Evolutionary conservation across 2,113 vertebrate genomes (phyloP).

Genomic region (Andinoacara biseriatus): DNA sequence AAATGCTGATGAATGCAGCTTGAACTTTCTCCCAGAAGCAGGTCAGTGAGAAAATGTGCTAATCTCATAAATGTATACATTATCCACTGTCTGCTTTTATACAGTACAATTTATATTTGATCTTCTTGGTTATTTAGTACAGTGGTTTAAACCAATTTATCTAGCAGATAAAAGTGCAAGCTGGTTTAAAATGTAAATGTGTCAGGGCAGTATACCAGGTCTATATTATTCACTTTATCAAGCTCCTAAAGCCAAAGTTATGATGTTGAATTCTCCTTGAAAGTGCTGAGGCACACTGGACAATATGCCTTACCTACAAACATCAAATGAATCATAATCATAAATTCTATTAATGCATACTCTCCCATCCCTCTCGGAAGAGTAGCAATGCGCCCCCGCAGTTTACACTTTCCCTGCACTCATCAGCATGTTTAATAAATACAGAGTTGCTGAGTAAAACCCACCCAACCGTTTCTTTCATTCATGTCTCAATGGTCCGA

Average conservation of each 20-base stretch:
- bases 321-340: conserved; percentile 35
- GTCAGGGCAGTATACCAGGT: conserved; percentile 13
- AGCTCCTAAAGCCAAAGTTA: conserved; percentile 12
- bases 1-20: background rate
- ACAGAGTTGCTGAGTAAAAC: background rate
- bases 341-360: conserved; percentile 42
- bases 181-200: conserved; percentile 28
- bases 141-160: background rate
- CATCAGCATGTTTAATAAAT: background rate
- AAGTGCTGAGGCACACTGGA: conserved; percentile 3
- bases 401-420: background rate
- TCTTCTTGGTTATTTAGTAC: too few relatives aligned
- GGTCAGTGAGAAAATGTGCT: background rate
- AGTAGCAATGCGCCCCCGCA: background rate
- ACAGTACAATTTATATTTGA: too few relatives aligned
- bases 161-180: conserved; percentile 8
- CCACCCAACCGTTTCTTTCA: background rate
- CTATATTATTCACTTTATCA: conserved; percentile 15
- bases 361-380: conserved; percentile 11
- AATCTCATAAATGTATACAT: background rate
- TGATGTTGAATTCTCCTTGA: conserved; percentile 44
- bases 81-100: too few relatives aligned
- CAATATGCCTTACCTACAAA: conserved; percentile 30
- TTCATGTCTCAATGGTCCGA: background rate
- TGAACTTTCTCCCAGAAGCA: background rate